phyloP scores from a whole-genome alignment of 2,797 vertebrate genomes.

The Sebastes dallii region DNA sequence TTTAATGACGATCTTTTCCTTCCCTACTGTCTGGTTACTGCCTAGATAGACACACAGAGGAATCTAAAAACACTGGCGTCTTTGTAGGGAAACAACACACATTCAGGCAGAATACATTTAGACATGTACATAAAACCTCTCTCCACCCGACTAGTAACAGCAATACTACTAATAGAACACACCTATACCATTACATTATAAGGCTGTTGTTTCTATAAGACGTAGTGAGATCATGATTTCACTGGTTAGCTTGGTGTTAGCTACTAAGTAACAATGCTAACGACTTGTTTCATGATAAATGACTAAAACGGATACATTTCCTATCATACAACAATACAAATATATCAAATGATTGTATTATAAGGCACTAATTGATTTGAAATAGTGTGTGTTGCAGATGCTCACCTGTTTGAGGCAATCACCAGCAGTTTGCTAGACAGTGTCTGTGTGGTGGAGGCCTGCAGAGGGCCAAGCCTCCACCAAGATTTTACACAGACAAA shows the following conservation, averaged over 20 bases:
- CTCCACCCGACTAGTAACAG: not conserved
- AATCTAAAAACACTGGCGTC: conserved; percentile 20
- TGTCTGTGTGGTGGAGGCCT: conserved; percentile 57
- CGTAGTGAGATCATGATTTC: not conserved
- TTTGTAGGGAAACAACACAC: conserved; percentile 32
- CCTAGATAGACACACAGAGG: conserved; percentile 25
- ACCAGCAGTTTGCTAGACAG: conserved; percentile 21
- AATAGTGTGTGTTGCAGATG: conserved; percentile 31
- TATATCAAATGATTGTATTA: not conserved
- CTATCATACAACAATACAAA: not conserved
- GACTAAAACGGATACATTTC: not conserved
- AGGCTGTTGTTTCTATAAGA: not conserved
- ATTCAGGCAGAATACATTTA: not conserved
- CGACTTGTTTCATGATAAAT: not conserved
- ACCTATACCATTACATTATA: not conserved
- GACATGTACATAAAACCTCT: not conserved
- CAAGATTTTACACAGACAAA: conserved; percentile 24
- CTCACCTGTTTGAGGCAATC: conserved; percentile 76
- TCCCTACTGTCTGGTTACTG: conserved; percentile 41
- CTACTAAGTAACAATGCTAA: not conserved
- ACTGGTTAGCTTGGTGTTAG: not conserved
- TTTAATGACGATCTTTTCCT: conserved; percentile 59
- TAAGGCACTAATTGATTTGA: not conserved
- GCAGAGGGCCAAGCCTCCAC: conserved; percentile 17
- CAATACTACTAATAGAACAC: not conserved